Base-by-base conservation (phyloP, 2,113 vertebrate genomes). In the Embiotoca jacksoni region DNA sequence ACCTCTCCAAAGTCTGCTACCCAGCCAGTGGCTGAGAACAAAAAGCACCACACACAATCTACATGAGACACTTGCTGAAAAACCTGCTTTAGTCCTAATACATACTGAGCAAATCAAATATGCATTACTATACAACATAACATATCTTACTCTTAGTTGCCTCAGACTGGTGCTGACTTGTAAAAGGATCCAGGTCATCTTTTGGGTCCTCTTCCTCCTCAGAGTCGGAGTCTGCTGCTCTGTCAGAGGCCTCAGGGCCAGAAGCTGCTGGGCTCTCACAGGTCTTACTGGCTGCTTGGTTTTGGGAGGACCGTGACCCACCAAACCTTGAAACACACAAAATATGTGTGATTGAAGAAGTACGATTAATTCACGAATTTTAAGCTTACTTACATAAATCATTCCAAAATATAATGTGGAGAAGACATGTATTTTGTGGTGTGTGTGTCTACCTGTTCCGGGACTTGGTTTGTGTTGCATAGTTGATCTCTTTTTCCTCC, bases 401-500 rank as follows among this genome's bases (percentile, higher is more conserved):
- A 32, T 7, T 64, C 2, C 3, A 10, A 35, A 62, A 14, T 4
- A 66, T 15, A 2, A 72, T 15, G 1, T 32, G 50, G 39, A 39
- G 9, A 35, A 15, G 30, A 56, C 56, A 35, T 59, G 14, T 33
- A 8, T 46, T 47, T 57, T 23, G 56, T 14, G 52, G 30, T 35
- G 30, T 14, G 32, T 36, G 41, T 46, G 3, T 54, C 44, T 89
- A 99, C 98, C 98, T 96, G 92, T 97, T 96, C 77, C 98, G 95
- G 46, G 96, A 95, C 64, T 95, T 96, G 2, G 94, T 95, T 86
- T 97, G 96, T 66, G 95, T 89, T 37, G 96, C 91, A 87, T 96
- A 96, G 91, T 91, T 96, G 10, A 95, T 95, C 81, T 96, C 96
- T 82, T 96, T 96, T 33, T 97, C 97, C 32, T 99, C 97, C 98